Evolutionary conservation across 2,113 vertebrate species (phyloP), one percentile per base, ranked within the genome.

Genomic region (Sceloporus undulatus): DNA sequence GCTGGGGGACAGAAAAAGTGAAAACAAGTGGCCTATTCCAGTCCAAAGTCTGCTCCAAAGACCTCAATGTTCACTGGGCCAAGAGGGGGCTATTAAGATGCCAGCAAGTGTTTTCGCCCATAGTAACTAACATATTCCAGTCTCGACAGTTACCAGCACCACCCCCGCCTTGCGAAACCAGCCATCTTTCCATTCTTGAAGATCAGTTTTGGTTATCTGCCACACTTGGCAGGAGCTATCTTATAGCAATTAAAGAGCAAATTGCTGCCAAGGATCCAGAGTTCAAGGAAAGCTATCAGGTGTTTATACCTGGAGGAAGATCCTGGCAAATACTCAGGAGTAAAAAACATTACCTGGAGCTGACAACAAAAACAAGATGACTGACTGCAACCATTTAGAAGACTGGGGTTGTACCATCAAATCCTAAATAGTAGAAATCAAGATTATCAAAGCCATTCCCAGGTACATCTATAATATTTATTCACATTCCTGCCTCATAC

Each of bases 401-500:
- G 7, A 5, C 25, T 9, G 27, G 11, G 68, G 25, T 29, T 11
- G 27, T 66, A 34, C 5, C 19, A 3, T 52, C 42, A 27, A 25
- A 25, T 52, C 56, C 8, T 3, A 11, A 52, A 29, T 14, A 19
- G 42, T 13, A 66, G 71, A 88, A 88, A 83, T 66, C 71, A 76
- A 76, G n/a, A 68, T 9, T 40, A 40, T 21, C 42, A 40, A 74
- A 29, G 23, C 14, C 59, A 13, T 52, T 40, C 4, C 3, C 1
- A 11, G 65, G 5, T 66, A 70, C 52, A 66, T 66, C 19, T 77
- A 52, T 4, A 78, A 48, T 83, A 9, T 78, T 71, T 77, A 54
- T 84, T 88, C 34, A 68, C 65, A 83, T 83, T 76, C 23, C 65
- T 56, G 73, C 80, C 81, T 88, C 80, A 40, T 19, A 19, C 4